These are phyloP conservation scores for Gorsachius magnificus DNA, from an alignment of 2,797 vertebrate species.

Conservation along the genomic window DNA sequence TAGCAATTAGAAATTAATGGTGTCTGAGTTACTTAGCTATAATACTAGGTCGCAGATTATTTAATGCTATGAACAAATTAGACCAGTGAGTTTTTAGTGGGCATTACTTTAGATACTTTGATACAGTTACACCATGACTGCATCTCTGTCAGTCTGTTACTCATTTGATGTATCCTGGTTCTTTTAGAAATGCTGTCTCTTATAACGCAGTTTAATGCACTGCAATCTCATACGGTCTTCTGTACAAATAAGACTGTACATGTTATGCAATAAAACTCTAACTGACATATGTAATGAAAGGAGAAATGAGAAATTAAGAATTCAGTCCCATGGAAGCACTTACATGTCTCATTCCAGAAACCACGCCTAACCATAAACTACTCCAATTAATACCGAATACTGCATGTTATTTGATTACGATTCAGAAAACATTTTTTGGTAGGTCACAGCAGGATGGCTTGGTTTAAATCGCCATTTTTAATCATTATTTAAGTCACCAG, in stretches of 20 bases:
- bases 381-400: not conserved
- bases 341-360: not conserved
- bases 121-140: not conserved
- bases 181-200: not conserved
- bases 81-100: not conserved
- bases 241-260: not conserved
- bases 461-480: constrained; percentile 23
- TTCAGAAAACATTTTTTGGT: constrained; percentile 47
- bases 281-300: not conserved
- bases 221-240: not conserved
- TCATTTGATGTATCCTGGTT: not conserved
- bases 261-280: not conserved
- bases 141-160: not conserved
- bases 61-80: not conserved
- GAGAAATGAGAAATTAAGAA: constrained; percentile 26
- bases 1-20: not conserved
- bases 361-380: not conserved
- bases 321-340: not conserved
- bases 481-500: constrained; percentile 30
- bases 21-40: not conserved
- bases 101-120: not conserved
- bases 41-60: not conserved
- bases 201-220: not conserved
- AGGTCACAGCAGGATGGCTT: not conserved
- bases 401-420: constrained; percentile 38